phyloP scores from a whole-genome alignment of 2,113 vertebrate genomes.

The Malurus cyaneus region DNA sequence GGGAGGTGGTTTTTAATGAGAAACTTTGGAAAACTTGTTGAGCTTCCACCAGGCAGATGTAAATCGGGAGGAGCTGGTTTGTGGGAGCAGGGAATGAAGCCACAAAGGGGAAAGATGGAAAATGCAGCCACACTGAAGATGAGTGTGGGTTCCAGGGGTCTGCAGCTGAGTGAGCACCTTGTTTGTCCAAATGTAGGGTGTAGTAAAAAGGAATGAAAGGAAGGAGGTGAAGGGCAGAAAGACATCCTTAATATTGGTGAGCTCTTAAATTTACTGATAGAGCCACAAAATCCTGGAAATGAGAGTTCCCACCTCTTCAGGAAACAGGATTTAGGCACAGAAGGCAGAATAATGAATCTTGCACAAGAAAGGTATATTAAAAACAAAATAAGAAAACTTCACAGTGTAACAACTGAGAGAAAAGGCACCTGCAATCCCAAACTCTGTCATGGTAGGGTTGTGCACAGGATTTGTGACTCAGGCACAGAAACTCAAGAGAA shows the following conservation, averaged over 20 bases:
- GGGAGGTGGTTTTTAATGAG: background rate
- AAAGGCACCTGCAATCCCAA: constrained; percentile 4
- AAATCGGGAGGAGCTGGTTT: background rate
- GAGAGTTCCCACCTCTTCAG: background rate
- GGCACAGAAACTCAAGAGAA: background rate
- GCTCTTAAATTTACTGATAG: background rate
- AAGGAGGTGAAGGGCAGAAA: background rate
- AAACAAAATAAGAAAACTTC: background rate
- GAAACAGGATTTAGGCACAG: background rate
- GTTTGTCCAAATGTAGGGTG: background rate
- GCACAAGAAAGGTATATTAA: background rate
- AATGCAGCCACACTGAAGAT: background rate
- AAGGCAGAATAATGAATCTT: background rate
- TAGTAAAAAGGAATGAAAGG: background rate
- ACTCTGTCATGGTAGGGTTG: background rate
- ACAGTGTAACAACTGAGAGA: background rate
- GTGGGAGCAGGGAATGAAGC: background rate
- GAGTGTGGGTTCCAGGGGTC: background rate
- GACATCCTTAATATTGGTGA: background rate
- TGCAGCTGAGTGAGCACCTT: background rate
- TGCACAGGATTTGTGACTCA: background rate
- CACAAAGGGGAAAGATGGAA: background rate
- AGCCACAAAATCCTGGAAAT: background rate
- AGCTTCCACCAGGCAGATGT: background rate
- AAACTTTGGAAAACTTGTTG: background rate